Base-by-base conservation (phyloP, 2,797 vertebrate genomes). In the Amblyraja radiata region DNA sequence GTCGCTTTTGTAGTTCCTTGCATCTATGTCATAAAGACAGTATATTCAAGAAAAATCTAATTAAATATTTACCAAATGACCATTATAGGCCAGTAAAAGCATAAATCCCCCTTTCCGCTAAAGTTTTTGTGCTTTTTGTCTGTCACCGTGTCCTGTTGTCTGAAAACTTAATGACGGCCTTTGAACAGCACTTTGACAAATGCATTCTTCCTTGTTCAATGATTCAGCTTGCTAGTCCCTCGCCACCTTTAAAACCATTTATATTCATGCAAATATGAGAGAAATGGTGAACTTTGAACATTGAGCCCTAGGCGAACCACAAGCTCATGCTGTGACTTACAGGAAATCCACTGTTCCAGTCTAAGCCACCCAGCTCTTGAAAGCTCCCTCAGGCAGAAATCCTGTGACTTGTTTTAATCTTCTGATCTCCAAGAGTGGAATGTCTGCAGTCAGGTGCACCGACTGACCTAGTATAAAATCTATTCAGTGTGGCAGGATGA, bases 371-470 rank as follows among this genome's bases (percentile, higher is more conserved):
- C 94, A 94, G 93, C 80, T 95, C 95, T 94, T 95, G 95, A 95
- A 94, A 58, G 93, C 93, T 93, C 95, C 95, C 93, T 0, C 93
- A 94, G 95, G 95, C 94, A 95, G 78, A 93, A 81, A 95, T 95
- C 95, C 94, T 96, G 94, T 95, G 95, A 95, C 94, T 96, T 94
- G 93, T 94, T 94, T 95, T 95, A 95, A 95, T 95, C 95, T 95
- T 95, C 93, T 93, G 94, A 95, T 95, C 90, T 74, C 36, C 28
- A 91, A 91, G 93, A 93, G 93, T 93, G 93, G 94, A 95, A 94
- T 95, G 94, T 95, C 95, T 95, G 93, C 94, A 95, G 94, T 94
- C 94, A 94, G 94, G 93, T 94, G 93, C 36, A 93, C 68, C 18
- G 7, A 92, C 36, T 92, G 71, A 92, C 68, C 68, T 54, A 28